Evolutionary conservation across 1,140 invertebrate genomes (phyloP).

Genomic region (Adelges cooleyi): DNA sequence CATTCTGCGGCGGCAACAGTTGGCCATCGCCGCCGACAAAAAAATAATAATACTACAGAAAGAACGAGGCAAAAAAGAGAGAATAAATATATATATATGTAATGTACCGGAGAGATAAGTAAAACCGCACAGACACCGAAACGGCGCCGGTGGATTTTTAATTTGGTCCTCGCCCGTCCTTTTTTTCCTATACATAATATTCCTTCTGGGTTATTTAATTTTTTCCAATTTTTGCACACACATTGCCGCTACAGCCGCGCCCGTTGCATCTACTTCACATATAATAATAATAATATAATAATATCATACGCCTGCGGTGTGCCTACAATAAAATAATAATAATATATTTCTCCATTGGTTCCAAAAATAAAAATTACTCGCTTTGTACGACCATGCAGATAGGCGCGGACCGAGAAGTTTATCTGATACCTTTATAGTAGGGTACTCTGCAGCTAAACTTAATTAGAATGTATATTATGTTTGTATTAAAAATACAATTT

Average conservation of each 20-base stretch:
- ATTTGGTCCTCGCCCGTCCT: slow-evolving; percentile 23
- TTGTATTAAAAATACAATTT: no score
- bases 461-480: no score
- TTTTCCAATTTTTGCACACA: slow-evolving; percentile 21
- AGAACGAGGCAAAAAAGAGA: no score
- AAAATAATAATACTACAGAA: not conserved
- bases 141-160: slow-evolving; percentile 28
- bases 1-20: slow-evolving; percentile 19
- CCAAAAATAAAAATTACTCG: slow-evolving; percentile 1
- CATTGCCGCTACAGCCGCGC: not conserved
- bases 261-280: not conserved
- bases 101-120: slow-evolving; percentile 1
- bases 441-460: no score
- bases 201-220: slow-evolving; percentile 22
- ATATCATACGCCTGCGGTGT: not conserved
- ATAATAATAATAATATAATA: not conserved
- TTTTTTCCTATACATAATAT: no score
- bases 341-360: slow-evolving; percentile 20
- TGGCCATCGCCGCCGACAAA: slow-evolving; percentile 17
- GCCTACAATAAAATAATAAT: not conserved
- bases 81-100: no score
- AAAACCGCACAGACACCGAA: slow-evolving; percentile 22
- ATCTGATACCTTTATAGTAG: no score
- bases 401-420: no score
- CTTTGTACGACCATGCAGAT: no score